Percentiles rank a stretch among this genome's conserved stretches.
These are phyloP conservation scores for Oscheius sp. DNA, from an alignment of 2,888 invertebrate genomes.

Conservation along the genomic window DNA sequence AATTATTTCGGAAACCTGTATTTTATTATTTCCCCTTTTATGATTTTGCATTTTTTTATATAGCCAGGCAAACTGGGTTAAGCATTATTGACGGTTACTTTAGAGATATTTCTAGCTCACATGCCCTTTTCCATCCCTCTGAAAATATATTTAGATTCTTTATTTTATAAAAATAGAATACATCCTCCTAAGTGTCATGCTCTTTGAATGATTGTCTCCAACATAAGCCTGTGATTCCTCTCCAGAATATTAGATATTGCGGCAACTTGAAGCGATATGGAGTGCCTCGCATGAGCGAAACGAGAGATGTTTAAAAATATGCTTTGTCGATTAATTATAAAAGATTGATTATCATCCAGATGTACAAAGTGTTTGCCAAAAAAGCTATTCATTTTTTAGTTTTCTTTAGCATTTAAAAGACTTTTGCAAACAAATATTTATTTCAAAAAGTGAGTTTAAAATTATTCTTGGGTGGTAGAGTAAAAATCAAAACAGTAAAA, in stretches of 20 bases:
- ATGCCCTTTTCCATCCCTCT: not conserved
- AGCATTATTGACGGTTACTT: slow-evolving; percentile 15
- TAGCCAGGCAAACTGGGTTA: slow-evolving; percentile 12
- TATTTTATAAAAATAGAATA: not conserved
- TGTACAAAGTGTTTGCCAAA: no score
- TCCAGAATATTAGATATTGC: no score
- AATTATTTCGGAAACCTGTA: slow-evolving; percentile 7
- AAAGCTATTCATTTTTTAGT: no score
- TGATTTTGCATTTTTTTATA: not conserved
- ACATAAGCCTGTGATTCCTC: slow-evolving; percentile 26
- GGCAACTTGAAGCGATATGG: not conserved
- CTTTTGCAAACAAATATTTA: no score
- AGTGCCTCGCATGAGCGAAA: not conserved
- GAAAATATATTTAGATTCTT: not conserved
- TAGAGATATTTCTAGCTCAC: slow-evolving; percentile 4
- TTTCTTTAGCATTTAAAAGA: no score
- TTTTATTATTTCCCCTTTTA: not conserved
- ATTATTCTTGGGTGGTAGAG: not conserved
- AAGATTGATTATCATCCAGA: no score
- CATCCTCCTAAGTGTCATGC: slow-evolving; percentile 22
- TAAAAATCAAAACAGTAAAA: not conserved
- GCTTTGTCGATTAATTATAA: no score
- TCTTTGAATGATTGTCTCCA: slow-evolving; percentile 10
- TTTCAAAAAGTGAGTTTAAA: not conserved
- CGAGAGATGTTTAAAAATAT: slow-evolving; percentile 4